Evolutionary conservation across 2,888 invertebrate species (phyloP).

Genomic region (Didymodactylos carnosus): DNA sequence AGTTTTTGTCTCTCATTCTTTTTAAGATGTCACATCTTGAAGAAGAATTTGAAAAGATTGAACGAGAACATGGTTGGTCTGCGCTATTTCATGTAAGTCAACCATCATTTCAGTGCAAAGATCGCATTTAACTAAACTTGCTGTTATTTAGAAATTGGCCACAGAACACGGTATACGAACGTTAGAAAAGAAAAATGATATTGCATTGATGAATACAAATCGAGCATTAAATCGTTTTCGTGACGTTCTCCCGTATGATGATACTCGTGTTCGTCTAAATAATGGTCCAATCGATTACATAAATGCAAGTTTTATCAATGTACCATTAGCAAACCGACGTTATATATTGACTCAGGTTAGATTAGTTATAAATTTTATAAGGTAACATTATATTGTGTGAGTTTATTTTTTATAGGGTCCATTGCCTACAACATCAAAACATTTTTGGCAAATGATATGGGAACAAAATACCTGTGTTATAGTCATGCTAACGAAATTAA

Average conservation of each 20-base stretch:
- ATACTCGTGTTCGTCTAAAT: conserved; percentile 60
- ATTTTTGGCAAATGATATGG: conserved; percentile 96
- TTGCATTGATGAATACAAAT: not conserved
- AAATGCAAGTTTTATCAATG: conserved; percentile 72
- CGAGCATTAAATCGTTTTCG: conserved; percentile 6
- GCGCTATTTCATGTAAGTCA: not conserved
- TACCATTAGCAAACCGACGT: conserved; percentile 55
- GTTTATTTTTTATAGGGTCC: conserved; percentile 51
- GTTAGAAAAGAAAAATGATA: not conserved
- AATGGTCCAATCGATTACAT: conserved; percentile 61
- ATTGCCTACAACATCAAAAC: conserved; percentile 59
- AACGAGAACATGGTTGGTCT: not conserved
- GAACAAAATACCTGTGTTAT: conserved; percentile 72
- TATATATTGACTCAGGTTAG: conserved; percentile 60
- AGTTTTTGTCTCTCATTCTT: no score
- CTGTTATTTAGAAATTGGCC: not conserved
- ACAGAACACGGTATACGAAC: not conserved
- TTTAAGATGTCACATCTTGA: not conserved
- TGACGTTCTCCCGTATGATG: conserved; percentile 44
- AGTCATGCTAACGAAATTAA: conserved; percentile 78
- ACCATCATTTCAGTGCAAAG: not conserved
- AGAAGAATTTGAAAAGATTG: not conserved
- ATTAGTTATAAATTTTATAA: not conserved
- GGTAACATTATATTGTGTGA: not conserved
- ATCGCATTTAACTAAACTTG: not conserved